Evolutionary conservation across 2,113 vertebrate species (phyloP).

Genomic region (Siphamia tubifer): DNA sequence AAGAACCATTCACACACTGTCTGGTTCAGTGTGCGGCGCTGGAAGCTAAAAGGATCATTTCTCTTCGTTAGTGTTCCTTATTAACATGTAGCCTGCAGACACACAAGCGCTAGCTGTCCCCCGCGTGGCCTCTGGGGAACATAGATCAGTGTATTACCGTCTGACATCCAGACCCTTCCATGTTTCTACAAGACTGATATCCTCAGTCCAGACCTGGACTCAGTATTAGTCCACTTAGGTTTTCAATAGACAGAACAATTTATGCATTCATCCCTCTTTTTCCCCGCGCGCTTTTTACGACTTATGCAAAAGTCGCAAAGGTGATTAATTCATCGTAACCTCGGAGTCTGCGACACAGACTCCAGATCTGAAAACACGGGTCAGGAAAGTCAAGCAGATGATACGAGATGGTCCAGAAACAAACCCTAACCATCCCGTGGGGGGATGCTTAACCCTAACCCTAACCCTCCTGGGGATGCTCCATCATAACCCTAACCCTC

Average conservation of each 20-base stretch:
- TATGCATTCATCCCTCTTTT: background rate
- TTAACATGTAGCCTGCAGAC: slow-evolving; percentile 61
- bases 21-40: slow-evolving; percentile 17
- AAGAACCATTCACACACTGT: slow-evolving; percentile 42
- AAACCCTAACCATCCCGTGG: too few relatives aligned
- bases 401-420: too few relatives aligned
- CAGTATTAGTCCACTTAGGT: background rate
- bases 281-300: background rate
- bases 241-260: background rate
- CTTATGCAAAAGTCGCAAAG: background rate
- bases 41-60: slow-evolving; percentile 60
- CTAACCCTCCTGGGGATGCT: too few relatives aligned
- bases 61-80: slow-evolving; percentile 69
- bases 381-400: too few relatives aligned
- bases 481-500: too few relatives aligned
- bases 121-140: background rate
- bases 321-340: too few relatives aligned
- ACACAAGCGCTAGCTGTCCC: slow-evolving; percentile 35
- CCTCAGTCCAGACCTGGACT: background rate
- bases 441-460: too few relatives aligned
- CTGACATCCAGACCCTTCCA: background rate
- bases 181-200: background rate
- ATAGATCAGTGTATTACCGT: slow-evolving; percentile 15
- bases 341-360: too few relatives aligned
- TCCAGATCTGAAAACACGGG: too few relatives aligned